Evolutionary conservation across 1,140 invertebrate genomes (phyloP), one percentile per base, ranked within the genome.

Genomic region (Sinella curviseta): DNA sequence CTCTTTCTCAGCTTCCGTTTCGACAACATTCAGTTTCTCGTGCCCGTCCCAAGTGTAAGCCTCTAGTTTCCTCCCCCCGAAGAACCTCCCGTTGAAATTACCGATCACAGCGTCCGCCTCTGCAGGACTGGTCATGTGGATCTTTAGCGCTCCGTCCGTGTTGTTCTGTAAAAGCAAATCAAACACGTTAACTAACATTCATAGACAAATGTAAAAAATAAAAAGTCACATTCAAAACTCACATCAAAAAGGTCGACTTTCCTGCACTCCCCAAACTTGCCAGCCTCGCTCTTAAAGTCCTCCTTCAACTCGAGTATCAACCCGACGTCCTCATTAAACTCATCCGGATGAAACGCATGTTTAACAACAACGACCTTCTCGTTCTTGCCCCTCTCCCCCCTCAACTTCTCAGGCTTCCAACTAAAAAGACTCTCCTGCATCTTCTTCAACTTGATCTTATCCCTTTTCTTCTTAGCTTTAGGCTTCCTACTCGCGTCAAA

Each of bases 401-500:
- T 87, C 84, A 94, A 88, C 86, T 95, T 95, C 80, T 99, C 97
- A 1, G 97, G 97, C 83, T 94, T 89, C 98, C 98, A 99, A 86
- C 96, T 96, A 86, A 99, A 96, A 39, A 99, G 87, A 85, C 93
- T 94, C 86, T 98, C 93, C 84, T 99, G 95, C 86, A 94, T 93
- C 87, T 97, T 96, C 87, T 96, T 96, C 77, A 97, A 86, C 85
- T 95, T 97, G 79, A 96, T 92, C 82, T 95, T 92, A 70, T 96
- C 94, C 87, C 96, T 96, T 85, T 93, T 93, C 86, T 93, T 94
- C 85, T 94, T 97, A 85, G 94, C 94, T 86, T 95, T 97, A 1
- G 95, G 97, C 87, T 98, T 99, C 54, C 96, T 90, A 0, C 90
- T 91, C 14, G 98, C 97, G 90, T 99, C 95, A 87, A 95, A 99